Base-by-base conservation (phyloP, 1,140 invertebrate species). In the Drosophila repletoides region DNA sequence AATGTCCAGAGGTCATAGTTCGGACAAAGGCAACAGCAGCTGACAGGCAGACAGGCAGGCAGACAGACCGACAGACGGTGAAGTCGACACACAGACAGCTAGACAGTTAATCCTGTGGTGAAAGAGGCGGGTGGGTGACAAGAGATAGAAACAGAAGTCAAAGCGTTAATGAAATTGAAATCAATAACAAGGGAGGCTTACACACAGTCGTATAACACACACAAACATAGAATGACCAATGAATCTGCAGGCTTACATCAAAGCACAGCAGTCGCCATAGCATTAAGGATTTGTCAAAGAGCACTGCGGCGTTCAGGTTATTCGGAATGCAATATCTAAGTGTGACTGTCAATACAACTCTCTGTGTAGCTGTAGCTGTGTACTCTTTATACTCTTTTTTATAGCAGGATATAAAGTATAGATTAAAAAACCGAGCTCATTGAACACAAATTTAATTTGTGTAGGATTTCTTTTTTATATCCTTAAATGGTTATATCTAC, bases 131-230 rank as follows among this genome's bases (percentile, higher is more conserved):
- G 1, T 28, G 1, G 14, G 12, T 6, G 15, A 2, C 2, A 4
- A 10, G 19, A 4, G 5, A 22, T 9, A 17, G 51, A 49, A 24
- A 52, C 51, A 59, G 29, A 63, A 40, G 46, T 38, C 63, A 46
- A 73, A 76, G 79, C 73, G 79, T 66, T 83, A 83, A 83, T 83
- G 73, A 83, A 83, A 83, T 83, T 83, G 73, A 83, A 84, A 83
- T 83, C 77, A 76, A 83, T 81, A 40, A 45, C 52, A 69, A 61
- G 33, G 12, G 7, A 55, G 38, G 12, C 7, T n/a, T 33, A 58
- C 29, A 40, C 14, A 45, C 9, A 56, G 0, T 5, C 17, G 7
- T 7, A 45, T 15, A 56, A 10, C 17, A 34, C 7, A 48, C n/a
- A 34, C 24, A 49, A 2, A 52, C 36, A 48, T 12, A 6, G 31